Percentiles rank a stretch among this genome's conserved stretches.
phyloP scores from a whole-genome alignment of 2,888 invertebrate species.

The Nysson spinosus region DNA sequence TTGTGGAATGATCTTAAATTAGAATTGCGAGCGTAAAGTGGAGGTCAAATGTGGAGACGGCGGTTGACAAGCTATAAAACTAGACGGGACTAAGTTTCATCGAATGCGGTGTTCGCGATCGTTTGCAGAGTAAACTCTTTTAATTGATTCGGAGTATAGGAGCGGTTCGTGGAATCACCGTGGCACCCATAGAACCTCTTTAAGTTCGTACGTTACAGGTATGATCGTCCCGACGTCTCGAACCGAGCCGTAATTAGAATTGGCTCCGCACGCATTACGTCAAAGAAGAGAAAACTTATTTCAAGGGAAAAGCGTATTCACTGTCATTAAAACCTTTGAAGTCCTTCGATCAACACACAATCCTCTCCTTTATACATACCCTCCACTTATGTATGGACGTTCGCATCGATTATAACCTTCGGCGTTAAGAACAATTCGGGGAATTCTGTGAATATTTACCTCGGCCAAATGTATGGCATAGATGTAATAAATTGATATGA shows the following conservation, averaged over 20 bases:
- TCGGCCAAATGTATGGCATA: too few relatives aligned
- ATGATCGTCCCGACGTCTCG: slow-evolving; percentile 19
- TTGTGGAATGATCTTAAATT: slow-evolving; percentile 39
- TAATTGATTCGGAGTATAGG: slow-evolving; percentile 49
- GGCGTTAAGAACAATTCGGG: too few relatives aligned
- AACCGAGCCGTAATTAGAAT: slow-evolving; percentile 16
- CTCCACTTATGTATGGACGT: too few relatives aligned
- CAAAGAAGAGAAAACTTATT: not conserved
- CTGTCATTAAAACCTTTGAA: not conserved
- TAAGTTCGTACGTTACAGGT: slow-evolving; percentile 25
- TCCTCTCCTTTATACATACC: too few relatives aligned
- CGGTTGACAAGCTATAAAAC: slow-evolving; percentile 36
- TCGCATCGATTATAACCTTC: too few relatives aligned
- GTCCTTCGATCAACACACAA: not conserved
- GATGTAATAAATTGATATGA: too few relatives aligned
- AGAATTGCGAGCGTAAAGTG: slow-evolving; percentile 27
- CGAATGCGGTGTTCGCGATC: slow-evolving; percentile 46
- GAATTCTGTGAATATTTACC: too few relatives aligned
- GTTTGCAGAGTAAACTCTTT: slow-evolving; percentile 53
- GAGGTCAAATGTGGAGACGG: slow-evolving; percentile 26
- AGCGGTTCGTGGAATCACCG: slow-evolving; percentile 23
- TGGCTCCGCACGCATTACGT: not conserved
- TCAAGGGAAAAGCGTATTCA: not conserved
- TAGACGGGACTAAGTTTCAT: slow-evolving; percentile 35
- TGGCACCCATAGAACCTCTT: slow-evolving; percentile 16